These are phyloP conservation scores for Apostichopus japonicus DNA, from an alignment of 35 echinoderm and acorn worm genomes.

Conservation along the genomic window DNA sequence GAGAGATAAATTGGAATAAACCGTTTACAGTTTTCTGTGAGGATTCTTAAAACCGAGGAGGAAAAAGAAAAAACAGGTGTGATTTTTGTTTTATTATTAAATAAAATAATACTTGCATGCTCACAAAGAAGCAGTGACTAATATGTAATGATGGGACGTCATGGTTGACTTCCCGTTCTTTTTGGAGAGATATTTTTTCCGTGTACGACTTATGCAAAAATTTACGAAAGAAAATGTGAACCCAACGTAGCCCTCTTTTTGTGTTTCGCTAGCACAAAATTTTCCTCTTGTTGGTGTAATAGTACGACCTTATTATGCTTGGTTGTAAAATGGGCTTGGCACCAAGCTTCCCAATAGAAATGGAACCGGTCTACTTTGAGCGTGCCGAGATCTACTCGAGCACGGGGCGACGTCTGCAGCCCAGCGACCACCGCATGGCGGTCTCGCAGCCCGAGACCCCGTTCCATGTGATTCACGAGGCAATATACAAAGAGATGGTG, in stretches of 20 bases:
- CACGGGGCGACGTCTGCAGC: slow-evolving; percentile 72
- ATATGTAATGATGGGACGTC: background rate
- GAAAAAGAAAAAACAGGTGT: too few relatives aligned
- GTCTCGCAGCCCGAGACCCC: slow-evolving; percentile 74
- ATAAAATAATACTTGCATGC: background rate
- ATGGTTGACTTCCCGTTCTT: background rate
- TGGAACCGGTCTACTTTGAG: slow-evolving; percentile 97
- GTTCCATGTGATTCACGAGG: slow-evolving; percentile 84
- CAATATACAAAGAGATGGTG: slow-evolving; percentile 94
- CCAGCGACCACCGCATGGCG: slow-evolving; percentile 59
- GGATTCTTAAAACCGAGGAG: too few relatives aligned
- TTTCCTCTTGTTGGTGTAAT: slow-evolving; percentile 40
- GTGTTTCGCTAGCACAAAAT: background rate
- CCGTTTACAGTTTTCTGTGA: background rate
- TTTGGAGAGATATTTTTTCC: background rate
- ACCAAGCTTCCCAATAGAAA: slow-evolving; percentile 96
- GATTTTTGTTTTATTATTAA: background rate
- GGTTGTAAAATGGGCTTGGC: slow-evolving; percentile 95
- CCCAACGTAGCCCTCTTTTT: background rate
- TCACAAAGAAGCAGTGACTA: too few relatives aligned
- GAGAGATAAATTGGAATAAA: background rate
- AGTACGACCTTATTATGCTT: slow-evolving; percentile 57
- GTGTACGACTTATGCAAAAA: background rate
- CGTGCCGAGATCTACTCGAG: slow-evolving; percentile 88
- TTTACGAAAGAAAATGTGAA: slow-evolving; percentile 15